Base-by-base conservation (phyloP, 1,140 invertebrate species). In the Zaprionus vittiger region DNA sequence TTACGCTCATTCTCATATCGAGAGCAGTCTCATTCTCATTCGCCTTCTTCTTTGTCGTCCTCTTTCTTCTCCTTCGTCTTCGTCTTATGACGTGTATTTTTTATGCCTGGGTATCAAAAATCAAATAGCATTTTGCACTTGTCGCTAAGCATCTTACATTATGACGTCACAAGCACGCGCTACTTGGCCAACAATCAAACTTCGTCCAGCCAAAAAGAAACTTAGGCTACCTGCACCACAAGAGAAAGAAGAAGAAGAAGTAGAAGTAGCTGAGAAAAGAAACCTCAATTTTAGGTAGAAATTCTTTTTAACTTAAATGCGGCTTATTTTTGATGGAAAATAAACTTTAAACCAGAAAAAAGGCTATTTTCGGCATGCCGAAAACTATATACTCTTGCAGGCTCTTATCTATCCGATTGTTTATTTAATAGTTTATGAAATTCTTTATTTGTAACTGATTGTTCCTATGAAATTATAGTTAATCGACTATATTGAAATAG, bases 81-180 rank as follows among this genome's bases (percentile, higher is more conserved):
- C 24, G 54, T 22, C 64, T 57, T 44, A 57, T 73, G 57, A 61
- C 55, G 74, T 73, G 63, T 65, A 31, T 61, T 56, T 77, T 77
- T 77, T 67, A 77, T 77, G 57, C 5, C 56, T 1, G 15, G 56
- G 62, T 37, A 82, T 80, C 61, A 76, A 71, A 76, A 54, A 64
- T 60, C 61, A 64, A 76, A 65, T 71, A 37, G 61, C 73, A 71
- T 76, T 76, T 71, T 76, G 73, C 73, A 76, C 68, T 76, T 72
- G 68, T 60, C 64, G 71, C 71, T 34, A 68, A 68, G 69, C 52
- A 47, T 71, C 37, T 59, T 60, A 59, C 44, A 49, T 37, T 56
- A 41, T 71, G 37, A 57, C 38, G 28, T 65, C 49, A 57, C 22
- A 15, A 47, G 31, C 28, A 54, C 4, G 24, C 28, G 44, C 38